Conservation (phyloP, 2,797 vertebrate genomes). For the Emys orbicularis region DNA sequence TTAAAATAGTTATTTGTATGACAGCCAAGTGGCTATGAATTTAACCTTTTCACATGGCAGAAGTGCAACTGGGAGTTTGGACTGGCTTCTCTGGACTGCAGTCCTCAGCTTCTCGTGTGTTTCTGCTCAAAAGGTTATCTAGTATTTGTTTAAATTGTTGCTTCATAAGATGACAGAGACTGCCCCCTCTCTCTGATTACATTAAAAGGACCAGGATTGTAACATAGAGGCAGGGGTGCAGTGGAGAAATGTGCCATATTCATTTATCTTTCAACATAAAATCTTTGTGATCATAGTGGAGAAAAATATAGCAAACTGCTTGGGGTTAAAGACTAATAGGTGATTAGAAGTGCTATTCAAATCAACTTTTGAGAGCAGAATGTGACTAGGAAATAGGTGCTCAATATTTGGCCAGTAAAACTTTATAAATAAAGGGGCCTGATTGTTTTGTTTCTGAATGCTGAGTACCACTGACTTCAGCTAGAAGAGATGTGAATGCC, state of each 20-base stretch:
- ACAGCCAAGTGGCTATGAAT: not conserved
- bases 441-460: not conserved
- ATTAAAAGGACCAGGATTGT: not conserved
- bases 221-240: not conserved
- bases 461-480: not conserved
- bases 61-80: not conserved
- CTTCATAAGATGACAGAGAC: not conserved
- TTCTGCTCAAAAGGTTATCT: not conserved
- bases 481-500: not conserved
- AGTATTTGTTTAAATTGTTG: not conserved
- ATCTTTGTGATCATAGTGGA: not conserved
- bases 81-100: not conserved
- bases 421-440: not conserved
- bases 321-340: not conserved
- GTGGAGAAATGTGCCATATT: not conserved
- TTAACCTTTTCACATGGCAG: rapidly evolving
- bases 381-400: not conserved
- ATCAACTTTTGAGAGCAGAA: not conserved
- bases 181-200: rapidly evolving
- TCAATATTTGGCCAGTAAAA: not conserved
- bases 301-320: not conserved
- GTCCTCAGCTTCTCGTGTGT: not conserved
- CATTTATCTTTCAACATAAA: not conserved
- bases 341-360: not conserved
- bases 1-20: not conserved